A percentile compares a stretch with the other conserved stretches of the same genome.
Evolutionary conservation across 2,113 vertebrate species (phyloP).

Genomic region (Daphoenositta chrysoptera): DNA sequence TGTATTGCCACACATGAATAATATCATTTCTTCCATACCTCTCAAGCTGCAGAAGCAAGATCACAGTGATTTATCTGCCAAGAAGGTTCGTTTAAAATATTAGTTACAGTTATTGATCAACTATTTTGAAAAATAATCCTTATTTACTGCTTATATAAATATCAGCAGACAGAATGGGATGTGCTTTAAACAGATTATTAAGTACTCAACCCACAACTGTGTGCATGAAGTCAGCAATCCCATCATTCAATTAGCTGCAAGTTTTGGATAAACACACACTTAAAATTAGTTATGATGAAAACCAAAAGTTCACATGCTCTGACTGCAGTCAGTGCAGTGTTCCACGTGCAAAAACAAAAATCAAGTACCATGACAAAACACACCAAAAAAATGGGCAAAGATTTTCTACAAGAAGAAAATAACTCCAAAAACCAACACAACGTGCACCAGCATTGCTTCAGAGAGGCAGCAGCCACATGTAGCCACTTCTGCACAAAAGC

Average conservation of each 20-base stretch:
- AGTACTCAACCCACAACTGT: not conserved
- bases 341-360: not conserved
- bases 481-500: constrained; percentile 13
- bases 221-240: not conserved
- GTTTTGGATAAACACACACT: not conserved
- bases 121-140: not conserved
- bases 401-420: not conserved
- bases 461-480: not conserved
- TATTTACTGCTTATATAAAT: not conserved
- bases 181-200: not conserved
- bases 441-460: accelerated
- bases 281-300: not conserved
- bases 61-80: accelerated
- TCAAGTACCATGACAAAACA: not conserved
- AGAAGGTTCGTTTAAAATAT: not conserved
- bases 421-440: not conserved
- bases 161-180: not conserved
- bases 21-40: not conserved
- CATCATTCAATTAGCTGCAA: not conserved
- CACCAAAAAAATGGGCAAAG: not conserved
- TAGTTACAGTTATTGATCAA: not conserved
- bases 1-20: not conserved
- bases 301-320: not conserved
- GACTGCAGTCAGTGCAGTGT: not conserved
- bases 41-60: not conserved